Evolutionary conservation across 92 coral and sea anemone species (phyloP).

Genomic region (Epizoanthus scotinus): DNA sequence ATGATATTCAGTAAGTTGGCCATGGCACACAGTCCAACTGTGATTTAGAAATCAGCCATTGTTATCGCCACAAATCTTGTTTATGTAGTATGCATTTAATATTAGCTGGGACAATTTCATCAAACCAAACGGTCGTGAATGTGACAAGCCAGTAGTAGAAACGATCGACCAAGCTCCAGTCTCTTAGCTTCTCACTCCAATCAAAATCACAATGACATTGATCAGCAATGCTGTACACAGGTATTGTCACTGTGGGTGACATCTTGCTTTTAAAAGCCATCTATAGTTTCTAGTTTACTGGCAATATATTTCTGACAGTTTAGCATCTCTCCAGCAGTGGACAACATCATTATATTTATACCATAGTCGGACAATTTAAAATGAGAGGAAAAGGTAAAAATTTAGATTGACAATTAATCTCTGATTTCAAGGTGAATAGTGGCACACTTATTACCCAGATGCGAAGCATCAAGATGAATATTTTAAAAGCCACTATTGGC

Average conservation of each 20-base stretch:
- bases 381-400: too few species aligned
- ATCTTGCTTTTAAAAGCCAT: background rate
- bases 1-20: slow-evolving; percentile 19
- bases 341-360: slow-evolving; percentile 12
- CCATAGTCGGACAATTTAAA: too few species aligned
- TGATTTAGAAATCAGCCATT: background rate
- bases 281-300: slow-evolving; percentile 1
- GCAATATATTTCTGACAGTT: slow-evolving; percentile 10
- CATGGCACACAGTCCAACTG: slow-evolving; percentile 24
- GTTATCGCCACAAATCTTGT: background rate
- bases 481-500: too few species aligned
- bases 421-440: too few species aligned
- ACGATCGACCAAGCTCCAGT: too few species aligned
- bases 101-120: slow-evolving; percentile 13
- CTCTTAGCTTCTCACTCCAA: background rate
- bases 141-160: slow-evolving; percentile 30
- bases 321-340: slow-evolving; percentile 4
- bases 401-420: too few species aligned
- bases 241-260: background rate
- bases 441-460: too few species aligned
- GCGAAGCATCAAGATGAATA: too few species aligned
- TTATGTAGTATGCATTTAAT: too few species aligned
- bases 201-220: background rate
- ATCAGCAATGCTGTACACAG: background rate
- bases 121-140: slow-evolving; percentile 25